phyloP scores from a whole-genome alignment of 2,797 vertebrate species.

The Pseudomugil tenellus region DNA sequence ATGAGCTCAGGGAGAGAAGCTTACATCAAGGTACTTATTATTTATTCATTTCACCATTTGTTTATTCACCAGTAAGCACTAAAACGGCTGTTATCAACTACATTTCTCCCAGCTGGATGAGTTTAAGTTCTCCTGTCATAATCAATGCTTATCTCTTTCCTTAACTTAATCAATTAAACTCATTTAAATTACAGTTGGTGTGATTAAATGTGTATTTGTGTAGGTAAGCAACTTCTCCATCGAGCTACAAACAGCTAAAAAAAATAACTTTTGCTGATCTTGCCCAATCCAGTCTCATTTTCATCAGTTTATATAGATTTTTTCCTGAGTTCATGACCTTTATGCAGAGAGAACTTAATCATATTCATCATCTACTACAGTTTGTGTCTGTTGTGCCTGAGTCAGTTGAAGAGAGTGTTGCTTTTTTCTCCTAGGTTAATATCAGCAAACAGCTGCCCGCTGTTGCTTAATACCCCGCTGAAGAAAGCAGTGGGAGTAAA shows the following conservation, averaged over 20 bases:
- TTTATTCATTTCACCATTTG: too few species aligned
- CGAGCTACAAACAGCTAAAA: background rate
- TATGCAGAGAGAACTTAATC: background rate
- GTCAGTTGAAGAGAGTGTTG: background rate
- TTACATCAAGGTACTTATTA: too few species aligned
- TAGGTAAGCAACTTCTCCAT: background rate
- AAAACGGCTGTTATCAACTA: too few species aligned
- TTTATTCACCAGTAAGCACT: too few species aligned
- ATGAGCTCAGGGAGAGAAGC: too few species aligned
- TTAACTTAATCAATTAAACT: background rate
- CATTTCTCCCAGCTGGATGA: too few species aligned
- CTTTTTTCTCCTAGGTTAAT: slow-evolving; percentile 4
- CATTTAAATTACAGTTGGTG: background rate
- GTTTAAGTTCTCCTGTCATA: too few species aligned
- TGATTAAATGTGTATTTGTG: background rate
- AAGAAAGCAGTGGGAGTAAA: slow-evolving; percentile 19
- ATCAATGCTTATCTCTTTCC: too few species aligned
- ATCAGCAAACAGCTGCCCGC: slow-evolving; percentile 19
- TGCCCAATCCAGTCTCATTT: background rate
- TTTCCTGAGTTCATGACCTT: background rate
- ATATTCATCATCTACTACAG: background rate
- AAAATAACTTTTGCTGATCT: background rate
- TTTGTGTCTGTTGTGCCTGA: background rate
- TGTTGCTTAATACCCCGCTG: slow-evolving; percentile 10
- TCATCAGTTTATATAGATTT: background rate